These are phyloP conservation scores for Patiria pectinifera DNA, from an alignment of 53 echinoderm and acorn worm genomes.

Conservation along the genomic window DNA sequence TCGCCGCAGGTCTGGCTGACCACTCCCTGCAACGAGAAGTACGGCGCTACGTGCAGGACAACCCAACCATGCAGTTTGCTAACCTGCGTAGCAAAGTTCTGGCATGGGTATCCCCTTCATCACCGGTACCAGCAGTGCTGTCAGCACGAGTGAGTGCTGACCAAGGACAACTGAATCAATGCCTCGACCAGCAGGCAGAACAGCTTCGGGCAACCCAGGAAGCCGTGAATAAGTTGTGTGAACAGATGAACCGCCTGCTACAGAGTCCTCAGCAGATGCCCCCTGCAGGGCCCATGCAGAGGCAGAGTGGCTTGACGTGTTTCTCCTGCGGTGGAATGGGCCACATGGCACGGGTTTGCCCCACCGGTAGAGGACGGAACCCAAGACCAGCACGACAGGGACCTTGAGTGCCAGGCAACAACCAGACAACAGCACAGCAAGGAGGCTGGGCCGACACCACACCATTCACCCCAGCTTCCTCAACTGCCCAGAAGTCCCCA, in stretches of 20 bases:
- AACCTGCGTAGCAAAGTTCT: background rate
- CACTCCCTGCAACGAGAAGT: background rate
- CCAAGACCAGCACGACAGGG: background rate
- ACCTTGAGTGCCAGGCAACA: background rate
- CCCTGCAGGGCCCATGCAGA: background rate
- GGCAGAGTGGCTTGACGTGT: background rate
- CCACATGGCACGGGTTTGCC: constrained; percentile 12
- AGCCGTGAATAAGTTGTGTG: background rate
- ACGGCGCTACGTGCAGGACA: background rate
- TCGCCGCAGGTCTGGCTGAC: background rate
- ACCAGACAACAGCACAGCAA: background rate
- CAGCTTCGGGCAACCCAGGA: constrained; percentile 6
- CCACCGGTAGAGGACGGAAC: no score
- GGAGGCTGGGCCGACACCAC: background rate
- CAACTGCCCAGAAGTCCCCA: constrained; percentile 9
- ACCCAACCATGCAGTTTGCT: background rate
- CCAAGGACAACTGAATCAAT: background rate
- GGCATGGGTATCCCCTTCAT: constrained; percentile 10
- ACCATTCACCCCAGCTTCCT: background rate
- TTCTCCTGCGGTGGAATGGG: constrained; percentile 1
- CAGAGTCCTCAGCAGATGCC: background rate
- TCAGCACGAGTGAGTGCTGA: background rate
- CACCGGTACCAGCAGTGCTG: background rate
- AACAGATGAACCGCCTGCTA: background rate
- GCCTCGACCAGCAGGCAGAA: constrained; percentile 11